phyloP scores from a whole-genome alignment of 2,113 vertebrate genomes.

The Gopherus flavomarginatus region DNA sequence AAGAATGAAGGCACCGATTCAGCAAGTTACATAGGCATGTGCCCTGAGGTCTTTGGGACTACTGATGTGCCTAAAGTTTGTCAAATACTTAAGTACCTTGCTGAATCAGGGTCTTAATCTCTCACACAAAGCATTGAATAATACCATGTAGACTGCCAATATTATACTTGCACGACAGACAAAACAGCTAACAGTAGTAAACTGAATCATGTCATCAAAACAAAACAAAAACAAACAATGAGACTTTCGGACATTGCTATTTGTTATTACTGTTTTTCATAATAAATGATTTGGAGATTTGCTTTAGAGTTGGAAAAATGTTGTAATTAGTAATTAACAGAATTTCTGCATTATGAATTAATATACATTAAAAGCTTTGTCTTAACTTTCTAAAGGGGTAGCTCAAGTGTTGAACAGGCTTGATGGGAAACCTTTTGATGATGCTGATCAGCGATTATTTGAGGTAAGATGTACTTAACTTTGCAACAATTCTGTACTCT shows the following conservation, averaged over 20 bases:
- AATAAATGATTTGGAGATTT: slow-evolving; percentile 22
- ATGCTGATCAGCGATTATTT: slow-evolving; percentile 97
- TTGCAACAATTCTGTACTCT: not conserved
- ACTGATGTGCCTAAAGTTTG: not conserved
- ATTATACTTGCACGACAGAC: not conserved
- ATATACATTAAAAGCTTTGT: not conserved
- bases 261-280: slow-evolving; percentile 33
- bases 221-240: not conserved
- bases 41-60: not conserved
- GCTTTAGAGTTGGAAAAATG: slow-evolving; percentile 24
- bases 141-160: not conserved
- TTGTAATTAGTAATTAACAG: not conserved
- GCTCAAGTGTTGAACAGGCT: slow-evolving; percentile 97
- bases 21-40: not conserved
- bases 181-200: not conserved
- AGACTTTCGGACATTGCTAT: not conserved
- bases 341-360: not conserved
- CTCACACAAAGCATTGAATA: not conserved
- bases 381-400: slow-evolving; percentile 85
- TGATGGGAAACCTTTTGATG: slow-evolving; percentile 96
- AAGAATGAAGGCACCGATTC: not conserved
- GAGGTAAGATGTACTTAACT: slow-evolving; percentile 84
- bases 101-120: not conserved
- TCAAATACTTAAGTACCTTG: not conserved
- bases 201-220: not conserved